These are phyloP conservation scores for Megaceryle alcyon DNA, from an alignment of 2,797 vertebrate species.

Conservation along the genomic window DNA sequence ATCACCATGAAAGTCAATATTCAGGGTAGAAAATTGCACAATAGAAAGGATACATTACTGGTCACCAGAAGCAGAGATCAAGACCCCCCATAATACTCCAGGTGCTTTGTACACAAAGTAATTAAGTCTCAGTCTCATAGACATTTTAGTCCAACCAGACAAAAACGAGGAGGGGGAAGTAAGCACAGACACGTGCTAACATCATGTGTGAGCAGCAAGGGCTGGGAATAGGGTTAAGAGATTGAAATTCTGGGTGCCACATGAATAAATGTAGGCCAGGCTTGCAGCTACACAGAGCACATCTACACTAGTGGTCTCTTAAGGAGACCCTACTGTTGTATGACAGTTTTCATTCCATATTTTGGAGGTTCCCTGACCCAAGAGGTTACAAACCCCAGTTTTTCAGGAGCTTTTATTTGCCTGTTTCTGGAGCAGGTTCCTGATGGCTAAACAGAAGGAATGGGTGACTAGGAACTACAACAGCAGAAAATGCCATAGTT, in stretches of 20 bases:
- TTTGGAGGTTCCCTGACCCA: neutral
- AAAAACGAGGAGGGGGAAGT: neutral
- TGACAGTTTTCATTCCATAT: neutral
- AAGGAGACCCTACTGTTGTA: neutral
- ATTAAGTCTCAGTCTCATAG: neutral
- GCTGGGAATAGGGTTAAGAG: neutral
- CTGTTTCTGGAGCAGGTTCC: neutral
- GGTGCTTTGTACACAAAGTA: neutral
- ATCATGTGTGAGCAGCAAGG: neutral
- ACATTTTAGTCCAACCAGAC: neutral
- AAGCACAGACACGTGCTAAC: neutral
- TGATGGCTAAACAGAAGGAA: neutral
- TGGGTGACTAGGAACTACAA: neutral
- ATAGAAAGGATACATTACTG: constrained; percentile 5
- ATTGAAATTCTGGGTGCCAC: neutral
- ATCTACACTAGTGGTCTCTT: neutral
- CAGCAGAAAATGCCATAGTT: neutral
- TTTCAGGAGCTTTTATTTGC: neutral
- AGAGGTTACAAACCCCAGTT: neutral
- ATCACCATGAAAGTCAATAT: constrained; percentile 12
- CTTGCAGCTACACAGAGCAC: neutral
- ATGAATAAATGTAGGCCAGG: neutral
- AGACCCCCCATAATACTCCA: neutral
- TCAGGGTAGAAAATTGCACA: constrained; percentile 1
- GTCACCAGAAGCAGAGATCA: neutral